These are phyloP conservation scores for Macaca mulatta DNA, from an alignment of 2,113 vertebrate species.

Conservation along the genomic window DNA sequence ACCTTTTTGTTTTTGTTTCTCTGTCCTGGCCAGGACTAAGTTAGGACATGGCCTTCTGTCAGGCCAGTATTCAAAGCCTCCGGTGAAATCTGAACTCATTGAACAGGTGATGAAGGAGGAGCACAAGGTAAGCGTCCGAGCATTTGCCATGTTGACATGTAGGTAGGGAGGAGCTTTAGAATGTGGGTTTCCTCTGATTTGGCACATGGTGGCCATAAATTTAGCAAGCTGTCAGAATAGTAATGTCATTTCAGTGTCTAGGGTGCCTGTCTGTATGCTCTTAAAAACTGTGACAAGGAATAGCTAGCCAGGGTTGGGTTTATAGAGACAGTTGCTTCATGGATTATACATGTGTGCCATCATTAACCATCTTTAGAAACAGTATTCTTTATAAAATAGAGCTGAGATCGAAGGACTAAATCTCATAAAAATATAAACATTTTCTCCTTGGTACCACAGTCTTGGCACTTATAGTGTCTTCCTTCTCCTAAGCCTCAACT, in stretches of 20 bases:
- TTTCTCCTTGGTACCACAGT: not conserved
- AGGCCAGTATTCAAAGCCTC: conserved; percentile 97
- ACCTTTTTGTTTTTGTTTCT: conserved; percentile 61
- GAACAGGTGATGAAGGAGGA: conserved; percentile 99
- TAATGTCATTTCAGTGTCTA: conserved; percentile 54
- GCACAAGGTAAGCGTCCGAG: conserved; percentile 94
- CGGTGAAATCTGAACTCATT: conserved; percentile 98
- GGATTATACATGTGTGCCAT: not conserved
- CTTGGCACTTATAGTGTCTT: not conserved
- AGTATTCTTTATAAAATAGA: not conserved
- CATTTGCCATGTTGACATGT: conserved; percentile 78
- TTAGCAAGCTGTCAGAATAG: conserved; percentile 66
- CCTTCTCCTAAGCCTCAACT: not conserved
- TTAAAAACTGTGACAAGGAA: not conserved
- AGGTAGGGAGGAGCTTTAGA: conserved; percentile 75
- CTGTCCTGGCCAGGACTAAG: conserved; percentile 90
- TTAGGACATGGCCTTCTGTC: conserved; percentile 97
- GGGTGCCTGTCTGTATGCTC: not conserved
- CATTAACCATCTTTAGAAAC: not conserved
- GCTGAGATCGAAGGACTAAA: not conserved
- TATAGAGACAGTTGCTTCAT: not conserved
- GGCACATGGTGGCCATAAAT: conserved; percentile 7
- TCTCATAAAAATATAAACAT: not conserved
- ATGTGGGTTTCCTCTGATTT: conserved; percentile 35
- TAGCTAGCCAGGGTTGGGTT: not conserved